These are phyloP conservation scores for Podiceps cristatus DNA, from an alignment of 2,113 vertebrate genomes.

Conservation along the genomic window DNA sequence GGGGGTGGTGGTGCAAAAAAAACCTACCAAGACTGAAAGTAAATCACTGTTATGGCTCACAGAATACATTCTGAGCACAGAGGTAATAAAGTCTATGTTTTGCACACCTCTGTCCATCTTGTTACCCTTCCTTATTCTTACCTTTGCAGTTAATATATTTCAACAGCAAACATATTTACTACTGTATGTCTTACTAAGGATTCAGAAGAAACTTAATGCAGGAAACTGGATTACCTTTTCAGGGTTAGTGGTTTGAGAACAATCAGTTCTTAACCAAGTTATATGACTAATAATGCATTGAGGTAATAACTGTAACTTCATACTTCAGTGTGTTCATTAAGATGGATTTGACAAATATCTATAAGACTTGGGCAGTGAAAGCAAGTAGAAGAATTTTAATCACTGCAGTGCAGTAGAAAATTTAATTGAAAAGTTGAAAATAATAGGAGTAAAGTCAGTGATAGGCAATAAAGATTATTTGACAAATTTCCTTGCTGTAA, in stretches of 20 bases:
- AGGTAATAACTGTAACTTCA: not conserved
- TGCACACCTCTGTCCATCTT: not conserved
- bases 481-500: not conserved
- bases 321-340: not conserved
- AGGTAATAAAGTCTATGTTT: not conserved
- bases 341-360: not conserved
- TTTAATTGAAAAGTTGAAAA: constrained; percentile 1
- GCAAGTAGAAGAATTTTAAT: constrained; percentile 9
- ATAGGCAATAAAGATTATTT: not conserved
- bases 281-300: not conserved
- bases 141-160: not conserved
- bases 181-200: not conserved
- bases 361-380: not conserved
- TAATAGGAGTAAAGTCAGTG: not conserved
- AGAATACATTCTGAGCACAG: not conserved
- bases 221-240: not conserved
- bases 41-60: not conserved
- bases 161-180: not conserved
- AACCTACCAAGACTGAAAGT: not conserved
- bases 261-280: not conserved
- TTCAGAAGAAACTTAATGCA: not conserved
- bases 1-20: accelerated
- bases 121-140: not conserved
- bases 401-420: not conserved
- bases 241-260: not conserved